These are phyloP conservation scores for Diachasmimorpha longicaudata DNA, from an alignment of 1,140 invertebrate genomes.

Conservation along the genomic window DNA sequence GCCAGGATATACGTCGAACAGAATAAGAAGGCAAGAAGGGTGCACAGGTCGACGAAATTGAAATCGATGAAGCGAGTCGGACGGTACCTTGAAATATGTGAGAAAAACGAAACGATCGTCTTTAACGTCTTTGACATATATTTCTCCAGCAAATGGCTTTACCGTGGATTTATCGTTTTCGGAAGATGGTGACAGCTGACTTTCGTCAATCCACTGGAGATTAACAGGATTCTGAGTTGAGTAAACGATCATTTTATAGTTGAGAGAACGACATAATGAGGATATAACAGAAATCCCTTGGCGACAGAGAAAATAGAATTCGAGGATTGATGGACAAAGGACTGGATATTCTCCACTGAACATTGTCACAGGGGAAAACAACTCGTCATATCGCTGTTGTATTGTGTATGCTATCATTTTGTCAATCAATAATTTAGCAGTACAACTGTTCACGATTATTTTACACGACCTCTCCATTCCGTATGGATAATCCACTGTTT, in stretches of 20 bases:
- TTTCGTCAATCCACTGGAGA: neutral
- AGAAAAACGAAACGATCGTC: neutral
- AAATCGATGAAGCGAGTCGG: neutral
- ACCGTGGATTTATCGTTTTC: conserved; percentile 3
- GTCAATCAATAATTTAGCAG: no score
- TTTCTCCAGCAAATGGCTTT: conserved; percentile 6
- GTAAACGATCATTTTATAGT: no score
- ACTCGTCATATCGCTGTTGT: no score
- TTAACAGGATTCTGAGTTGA: neutral
- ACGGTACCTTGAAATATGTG: neutral
- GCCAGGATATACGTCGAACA: neutral
- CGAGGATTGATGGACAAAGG: no score
- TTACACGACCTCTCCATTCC: no score
- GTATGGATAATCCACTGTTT: no score
- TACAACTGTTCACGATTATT: no score
- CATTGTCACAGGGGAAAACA: no score
- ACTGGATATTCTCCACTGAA: no score
- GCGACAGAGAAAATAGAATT: no score
- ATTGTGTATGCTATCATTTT: no score
- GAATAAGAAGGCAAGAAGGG: neutral
- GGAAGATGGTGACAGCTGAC: conserved; percentile 16
- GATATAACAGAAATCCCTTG: no score
- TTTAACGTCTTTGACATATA: neutral
- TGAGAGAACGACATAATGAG: neutral
- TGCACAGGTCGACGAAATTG: neutral